Evolutionary conservation across 2,888 invertebrate genomes (phyloP).

Genomic region (Pherbina coryleti): DNA sequence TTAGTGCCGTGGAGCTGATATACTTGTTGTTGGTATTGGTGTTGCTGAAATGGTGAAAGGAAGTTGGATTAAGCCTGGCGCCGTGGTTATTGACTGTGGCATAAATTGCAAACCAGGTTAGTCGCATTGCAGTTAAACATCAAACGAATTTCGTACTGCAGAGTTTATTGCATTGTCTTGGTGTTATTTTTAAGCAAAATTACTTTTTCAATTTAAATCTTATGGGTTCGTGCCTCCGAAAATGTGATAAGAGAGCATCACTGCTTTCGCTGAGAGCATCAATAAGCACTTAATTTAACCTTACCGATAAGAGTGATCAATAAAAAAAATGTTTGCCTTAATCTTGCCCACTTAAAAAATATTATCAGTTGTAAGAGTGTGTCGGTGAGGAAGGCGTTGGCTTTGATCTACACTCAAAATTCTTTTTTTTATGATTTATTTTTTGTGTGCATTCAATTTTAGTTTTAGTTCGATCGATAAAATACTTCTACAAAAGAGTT

Average conservation of each 20-base stretch:
- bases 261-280: too few relatives aligned
- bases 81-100: conserved; percentile 98
- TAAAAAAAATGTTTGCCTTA: too few relatives aligned
- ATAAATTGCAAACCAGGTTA: conserved; percentile 91
- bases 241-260: too few relatives aligned
- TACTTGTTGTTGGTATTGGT: conserved; percentile 97
- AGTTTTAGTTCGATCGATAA: too few relatives aligned
- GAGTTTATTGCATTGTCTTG: too few relatives aligned
- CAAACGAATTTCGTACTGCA: too few relatives aligned
- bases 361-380: background rate
- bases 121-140: background rate
- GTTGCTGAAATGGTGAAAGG: conserved; percentile 90
- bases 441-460: background rate
- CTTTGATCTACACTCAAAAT: background rate
- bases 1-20: conserved; percentile 86
- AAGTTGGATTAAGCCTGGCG: conserved; percentile 97
- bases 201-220: too few relatives aligned
- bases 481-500: too few relatives aligned
- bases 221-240: too few relatives aligned
- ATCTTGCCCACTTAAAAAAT: background rate
- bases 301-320: too few relatives aligned
- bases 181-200: too few relatives aligned
- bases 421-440: background rate
- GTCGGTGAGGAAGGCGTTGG: background rate
- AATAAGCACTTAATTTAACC: too few relatives aligned